Evolutionary conservation across 2,113 vertebrate species (phyloP).

Genomic region (Ceuthmochares aereus): DNA sequence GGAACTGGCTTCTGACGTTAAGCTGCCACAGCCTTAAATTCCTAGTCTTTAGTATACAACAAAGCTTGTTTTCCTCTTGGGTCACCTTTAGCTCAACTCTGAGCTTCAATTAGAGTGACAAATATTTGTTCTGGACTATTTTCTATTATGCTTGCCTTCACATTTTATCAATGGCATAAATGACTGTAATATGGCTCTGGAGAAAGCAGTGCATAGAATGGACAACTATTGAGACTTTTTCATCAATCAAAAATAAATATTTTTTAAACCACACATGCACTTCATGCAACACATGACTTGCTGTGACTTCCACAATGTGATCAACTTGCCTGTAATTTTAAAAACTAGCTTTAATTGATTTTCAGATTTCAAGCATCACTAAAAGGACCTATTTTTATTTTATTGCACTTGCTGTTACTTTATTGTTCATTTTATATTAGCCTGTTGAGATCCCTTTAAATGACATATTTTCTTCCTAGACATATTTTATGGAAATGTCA

Average conservation of each 20-base stretch:
- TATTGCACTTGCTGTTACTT: conserved; percentile 33
- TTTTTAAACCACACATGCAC: background rate
- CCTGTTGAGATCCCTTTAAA: conserved; percentile 62
- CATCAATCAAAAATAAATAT: background rate
- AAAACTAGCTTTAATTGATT: conserved; percentile 43
- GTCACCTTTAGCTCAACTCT: background rate
- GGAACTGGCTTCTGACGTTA: background rate
- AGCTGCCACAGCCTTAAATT: background rate
- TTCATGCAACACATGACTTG: background rate
- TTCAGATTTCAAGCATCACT: conserved; percentile 30
- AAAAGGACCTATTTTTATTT: conserved; percentile 41
- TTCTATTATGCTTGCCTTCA: background rate
- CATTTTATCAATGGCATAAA: background rate
- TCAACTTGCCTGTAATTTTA: background rate
- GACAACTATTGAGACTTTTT: background rate
- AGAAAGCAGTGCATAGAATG: background rate
- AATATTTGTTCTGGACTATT: background rate
- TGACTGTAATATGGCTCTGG: background rate
- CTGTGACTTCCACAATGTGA: background rate
- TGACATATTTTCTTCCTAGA: conserved; percentile 72
- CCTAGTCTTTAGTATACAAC: background rate
- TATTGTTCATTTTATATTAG: conserved; percentile 55
- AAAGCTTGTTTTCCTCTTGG: background rate
- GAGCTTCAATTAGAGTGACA: background rate
- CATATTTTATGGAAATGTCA: conserved; percentile 79